Evolutionary conservation across 2,888 invertebrate genomes (phyloP).

Genomic region (Pocota personata): DNA sequence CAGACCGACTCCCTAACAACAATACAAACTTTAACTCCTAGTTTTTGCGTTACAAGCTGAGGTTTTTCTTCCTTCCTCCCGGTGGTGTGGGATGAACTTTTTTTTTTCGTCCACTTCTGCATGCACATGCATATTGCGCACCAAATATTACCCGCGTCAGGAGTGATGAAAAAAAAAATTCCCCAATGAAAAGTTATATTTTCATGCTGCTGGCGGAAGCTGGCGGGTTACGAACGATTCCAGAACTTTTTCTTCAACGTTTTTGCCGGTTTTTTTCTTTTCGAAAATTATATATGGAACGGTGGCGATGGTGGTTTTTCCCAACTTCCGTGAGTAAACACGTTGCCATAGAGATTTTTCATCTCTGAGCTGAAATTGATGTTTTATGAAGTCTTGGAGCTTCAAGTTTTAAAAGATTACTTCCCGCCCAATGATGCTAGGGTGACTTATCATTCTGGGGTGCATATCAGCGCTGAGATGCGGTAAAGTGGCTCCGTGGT

Average conservation of each 20-base stretch:
- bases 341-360: constrained; percentile 46
- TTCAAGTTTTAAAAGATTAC: constrained; percentile 60
- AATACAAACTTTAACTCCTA: constrained; percentile 23
- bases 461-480: constrained; percentile 20
- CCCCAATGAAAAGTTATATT: constrained; percentile 67
- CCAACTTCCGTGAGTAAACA: constrained; percentile 42
- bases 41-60: not conserved
- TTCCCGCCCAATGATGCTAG: constrained; percentile 3
- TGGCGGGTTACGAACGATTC: constrained; percentile 35
- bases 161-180: constrained; percentile 25
- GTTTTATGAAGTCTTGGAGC: constrained; percentile 58
- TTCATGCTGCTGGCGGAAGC: constrained; percentile 53
- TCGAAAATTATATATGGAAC: constrained; percentile 7
- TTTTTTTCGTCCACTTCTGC: not conserved
- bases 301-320: not conserved
- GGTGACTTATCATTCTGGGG: constrained; percentile 62
- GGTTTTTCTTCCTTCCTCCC: not conserved
- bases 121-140: constrained; percentile 34
- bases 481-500: constrained; percentile 46
- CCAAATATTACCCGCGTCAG: constrained; percentile 21
- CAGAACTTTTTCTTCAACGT: constrained; percentile 36
- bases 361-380: constrained; percentile 57
- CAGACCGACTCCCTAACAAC: constrained; percentile 31
- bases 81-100: not conserved
- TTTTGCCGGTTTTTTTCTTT: not conserved